A percentile compares a stretch with the other conserved stretches of the same genome.
Evolutionary conservation across 1,140 invertebrate species (phyloP).

Genomic region (Saccostrea glomerata): DNA sequence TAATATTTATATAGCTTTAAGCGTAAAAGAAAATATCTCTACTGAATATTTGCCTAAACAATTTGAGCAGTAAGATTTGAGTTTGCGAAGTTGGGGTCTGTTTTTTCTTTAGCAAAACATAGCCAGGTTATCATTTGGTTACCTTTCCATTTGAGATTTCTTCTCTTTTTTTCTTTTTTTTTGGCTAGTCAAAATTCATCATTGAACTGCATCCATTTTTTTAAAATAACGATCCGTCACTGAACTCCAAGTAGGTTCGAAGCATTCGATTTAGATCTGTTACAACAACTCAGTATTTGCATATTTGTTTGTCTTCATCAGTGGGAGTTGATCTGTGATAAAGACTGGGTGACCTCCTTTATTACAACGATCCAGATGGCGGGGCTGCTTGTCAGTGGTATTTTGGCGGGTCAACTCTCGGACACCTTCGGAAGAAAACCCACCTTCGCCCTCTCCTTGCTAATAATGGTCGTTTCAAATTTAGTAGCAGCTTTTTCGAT

Average conservation of each 20-base stretch:
- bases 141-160: background rate
- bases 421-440: conserved; percentile 68
- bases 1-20: background rate
- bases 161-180: background rate
- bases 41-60: background rate
- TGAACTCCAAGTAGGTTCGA: too few species aligned
- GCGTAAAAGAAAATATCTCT: background rate
- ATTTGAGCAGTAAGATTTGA: too few species aligned
- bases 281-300: background rate
- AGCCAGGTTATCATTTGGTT: background rate
- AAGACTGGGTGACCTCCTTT: conserved; percentile 56
- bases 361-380: conserved; percentile 72
- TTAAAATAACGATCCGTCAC: too few species aligned
- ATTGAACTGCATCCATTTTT: background rate
- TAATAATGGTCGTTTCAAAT: conserved; percentile 52
- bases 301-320: conserved; percentile 54
- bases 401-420: conserved; percentile 62
- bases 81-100: too few species aligned
- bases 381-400: conserved; percentile 66
- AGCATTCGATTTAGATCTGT: too few species aligned
- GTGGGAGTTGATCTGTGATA: conserved; percentile 71
- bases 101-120: too few species aligned
- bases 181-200: background rate
- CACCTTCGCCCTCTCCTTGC: conserved; percentile 58
- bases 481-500: conserved; percentile 58